Evolutionary conservation across 2,888 invertebrate genomes (phyloP).

Genomic region (Agriopis leucophaearia): DNA sequence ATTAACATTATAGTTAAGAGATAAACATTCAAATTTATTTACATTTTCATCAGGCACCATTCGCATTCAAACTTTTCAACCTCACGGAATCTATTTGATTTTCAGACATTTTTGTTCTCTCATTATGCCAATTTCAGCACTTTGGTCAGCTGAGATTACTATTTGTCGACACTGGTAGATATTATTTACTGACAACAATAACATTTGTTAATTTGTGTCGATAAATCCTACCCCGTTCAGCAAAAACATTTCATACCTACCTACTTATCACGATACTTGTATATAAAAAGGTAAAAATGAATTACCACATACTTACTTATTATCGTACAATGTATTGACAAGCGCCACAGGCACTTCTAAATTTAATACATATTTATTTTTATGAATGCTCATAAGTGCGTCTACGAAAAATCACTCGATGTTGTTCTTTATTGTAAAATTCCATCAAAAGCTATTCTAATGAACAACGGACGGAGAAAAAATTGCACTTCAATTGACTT

Average conservation of each 20-base stretch:
- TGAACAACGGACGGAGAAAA: constrained; percentile 62
- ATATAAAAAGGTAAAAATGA: neutral
- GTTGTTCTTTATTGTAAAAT: constrained; percentile 51
- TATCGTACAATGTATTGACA: neutral
- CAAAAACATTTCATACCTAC: neutral
- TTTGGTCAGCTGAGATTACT: neutral
- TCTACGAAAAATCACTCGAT: constrained; percentile 38
- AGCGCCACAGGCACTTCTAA: neutral
- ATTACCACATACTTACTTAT: neutral
- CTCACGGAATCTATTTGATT: too few species aligned
- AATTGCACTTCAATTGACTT: constrained; percentile 57
- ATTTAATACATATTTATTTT: neutral
- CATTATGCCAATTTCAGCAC: neutral
- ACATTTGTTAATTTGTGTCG: neutral
- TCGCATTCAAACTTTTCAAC: too few species aligned
- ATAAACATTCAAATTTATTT: too few species aligned
- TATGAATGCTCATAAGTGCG: constrained; percentile 1
- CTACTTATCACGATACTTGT: neutral
- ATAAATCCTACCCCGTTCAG: neutral
- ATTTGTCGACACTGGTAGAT: neutral
- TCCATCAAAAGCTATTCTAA: constrained; percentile 58
- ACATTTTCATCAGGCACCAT: too few species aligned
- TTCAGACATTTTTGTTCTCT: too few species aligned
- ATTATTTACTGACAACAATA: neutral
- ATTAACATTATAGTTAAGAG: too few species aligned